Evolutionary conservation across 2,888 invertebrate genomes (phyloP).

Genomic region (Polyploca ridens): DNA sequence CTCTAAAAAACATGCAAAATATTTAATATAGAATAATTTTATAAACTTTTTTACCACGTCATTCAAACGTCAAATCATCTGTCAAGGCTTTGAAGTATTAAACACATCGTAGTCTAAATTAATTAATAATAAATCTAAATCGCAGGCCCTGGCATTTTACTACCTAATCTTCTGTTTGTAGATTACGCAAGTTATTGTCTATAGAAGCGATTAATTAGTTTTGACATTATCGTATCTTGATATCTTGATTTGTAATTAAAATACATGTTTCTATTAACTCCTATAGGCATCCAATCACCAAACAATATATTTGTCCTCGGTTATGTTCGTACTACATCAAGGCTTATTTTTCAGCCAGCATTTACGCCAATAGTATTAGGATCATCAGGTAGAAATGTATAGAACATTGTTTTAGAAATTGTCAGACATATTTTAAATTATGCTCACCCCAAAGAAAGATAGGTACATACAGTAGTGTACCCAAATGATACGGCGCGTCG

Average conservation of each 20-base stretch:
- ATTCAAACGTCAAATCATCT: not conserved
- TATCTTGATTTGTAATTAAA: not conserved
- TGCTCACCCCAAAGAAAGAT: not conserved
- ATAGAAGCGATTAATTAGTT: not conserved
- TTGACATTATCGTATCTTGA: not conserved
- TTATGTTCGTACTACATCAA: too few relatives aligned
- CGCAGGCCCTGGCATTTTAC: not conserved
- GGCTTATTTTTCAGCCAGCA: too few relatives aligned
- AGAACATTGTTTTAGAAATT: too few relatives aligned
- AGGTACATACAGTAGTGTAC: too few relatives aligned
- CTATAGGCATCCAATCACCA: not conserved
- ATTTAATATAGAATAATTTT: not conserved
- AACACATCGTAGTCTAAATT: not conserved
- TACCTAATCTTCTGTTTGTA: conserved; percentile 3
- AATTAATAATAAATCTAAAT: not conserved
- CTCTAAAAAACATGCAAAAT: not conserved
- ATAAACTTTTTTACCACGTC: not conserved
- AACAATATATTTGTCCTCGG: not conserved
- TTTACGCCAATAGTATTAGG: too few relatives aligned
- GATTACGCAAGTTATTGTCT: not conserved
- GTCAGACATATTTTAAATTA: too few relatives aligned
- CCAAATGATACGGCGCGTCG: too few relatives aligned
- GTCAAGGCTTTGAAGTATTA: not conserved
- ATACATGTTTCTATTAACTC: not conserved
- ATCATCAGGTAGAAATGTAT: too few relatives aligned